Base-by-base conservation (phyloP, 92 coral and sea anemone genomes). In the Plumapathes pennacea region DNA sequence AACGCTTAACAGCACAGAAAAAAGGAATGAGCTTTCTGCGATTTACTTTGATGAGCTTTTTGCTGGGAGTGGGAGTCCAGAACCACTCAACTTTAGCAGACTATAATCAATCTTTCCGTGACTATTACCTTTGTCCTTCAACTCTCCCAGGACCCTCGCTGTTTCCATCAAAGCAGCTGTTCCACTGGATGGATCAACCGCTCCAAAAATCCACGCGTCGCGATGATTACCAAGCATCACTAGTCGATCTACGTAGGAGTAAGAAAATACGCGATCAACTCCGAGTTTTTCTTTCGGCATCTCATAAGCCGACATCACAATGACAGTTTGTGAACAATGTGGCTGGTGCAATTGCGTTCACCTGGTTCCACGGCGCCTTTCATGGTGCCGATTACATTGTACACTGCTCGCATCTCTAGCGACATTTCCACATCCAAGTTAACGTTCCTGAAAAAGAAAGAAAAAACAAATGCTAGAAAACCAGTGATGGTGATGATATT, bases 211-310 rank as follows among this genome's bases (percentile, higher is more conserved):
- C 89, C 89, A 85, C 0, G 82, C 90, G 46, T 90, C 97, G 59
- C 97, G 85, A 49, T 90, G 95, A 71, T 85, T 90, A 40, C 97
- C 97, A 17, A 90, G 57, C 72, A 90, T 22, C 39, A 90, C 95
- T 66, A 87, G 58, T 2, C 95, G 86, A 47, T 86, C 95, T 86
- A 69, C 5, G 37, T 38, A 45, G 9, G 1, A 62, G 39, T n/a
- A n/a, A n/a, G n/a, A n/a, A n/a, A n/a, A n/a, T n/a, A n/a, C n/a
- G n/a, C n/a, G n/a, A n/a, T n/a, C n/a, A n/a, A n/a, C n/a, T n/a
- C n/a, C n/a, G n/a, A n/a, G n/a, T n/a, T n/a, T n/a, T n/a, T n/a
- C n/a, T n/a, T n/a, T n/a, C n/a, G n/a, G n/a, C n/a, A n/a, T n/a
- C n/a, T n/a, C n/a, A n/a, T n/a, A n/a, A n/a, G n/a, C n/a, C n/a